Evolutionary conservation across 1,140 invertebrate species (phyloP), one percentile per base, ranked within the genome.

Genomic region (Drosophila carrolli): DNA sequence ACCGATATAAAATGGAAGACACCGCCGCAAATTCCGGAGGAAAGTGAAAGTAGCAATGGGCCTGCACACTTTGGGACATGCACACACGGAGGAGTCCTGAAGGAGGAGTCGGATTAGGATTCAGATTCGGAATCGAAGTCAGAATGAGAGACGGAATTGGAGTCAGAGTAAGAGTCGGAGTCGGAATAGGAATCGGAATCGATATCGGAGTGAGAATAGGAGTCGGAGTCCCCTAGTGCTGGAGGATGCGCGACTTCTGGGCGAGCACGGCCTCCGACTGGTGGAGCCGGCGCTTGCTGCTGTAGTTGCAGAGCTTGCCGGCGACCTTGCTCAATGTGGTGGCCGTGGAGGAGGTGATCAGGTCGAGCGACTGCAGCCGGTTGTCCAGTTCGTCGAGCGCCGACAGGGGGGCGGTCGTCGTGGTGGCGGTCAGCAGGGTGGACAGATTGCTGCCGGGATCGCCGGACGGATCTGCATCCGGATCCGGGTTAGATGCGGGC

Each of bases 331-430:
- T 86, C 11, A 86, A 57, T 41, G 83, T 88, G 61, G 85, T 86
- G 75, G 83, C 76, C 67, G 74, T 77, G 29, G 81, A 85, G 53
- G 83, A 88, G 66, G 83, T 80, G 71, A 88, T 88, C 27, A 88
- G 84, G 10, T 88, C 83, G 7, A 88, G 57, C 13, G 77, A 67
- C 46, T 88, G 84, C 7, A 88, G 54, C 56, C 83, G 78, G 32
- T 79, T 88, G 32, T 88, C 83, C 41, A 88, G 80, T 37, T 88
- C 83, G 14, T 88, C 83, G 14, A 88, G 76, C 8, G 84, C 84
- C 19, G 84, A 83, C 9, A 83, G 63, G 32, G 84, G 50, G 38
- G 81, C 47, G 19, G 65, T 76, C 63, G 77, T 78, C 7, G 74
- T 77, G 19, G 74, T 71, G 19, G 65, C 58, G 6, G 74, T 57